phyloP scores from a whole-genome alignment of 2,888 invertebrate species.

The Baccha elongata region DNA sequence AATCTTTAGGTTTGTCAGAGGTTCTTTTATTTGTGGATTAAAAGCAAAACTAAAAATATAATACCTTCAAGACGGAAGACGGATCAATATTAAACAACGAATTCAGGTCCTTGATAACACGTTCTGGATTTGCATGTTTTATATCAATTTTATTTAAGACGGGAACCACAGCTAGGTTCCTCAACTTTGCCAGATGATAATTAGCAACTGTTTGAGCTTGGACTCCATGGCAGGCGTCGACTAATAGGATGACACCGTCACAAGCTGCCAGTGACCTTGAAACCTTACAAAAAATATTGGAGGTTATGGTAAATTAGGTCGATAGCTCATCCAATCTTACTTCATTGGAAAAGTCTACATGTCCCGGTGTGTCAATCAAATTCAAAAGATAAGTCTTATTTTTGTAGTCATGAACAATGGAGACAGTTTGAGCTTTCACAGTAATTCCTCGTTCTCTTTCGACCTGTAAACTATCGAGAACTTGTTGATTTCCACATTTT shows the following conservation, averaged over 20 bases:
- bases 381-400: slow-evolving; percentile 92
- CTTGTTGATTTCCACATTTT: slow-evolving; percentile 87
- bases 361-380: slow-evolving; percentile 98
- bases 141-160: slow-evolving; percentile 98
- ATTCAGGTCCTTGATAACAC: slow-evolving; percentile 90
- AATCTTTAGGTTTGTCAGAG: slow-evolving; percentile 82
- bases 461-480: slow-evolving; percentile 91
- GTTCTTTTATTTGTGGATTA: not conserved
- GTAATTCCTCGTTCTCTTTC: slow-evolving; percentile 98
- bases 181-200: slow-evolving; percentile 93
- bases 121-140: slow-evolving; percentile 93
- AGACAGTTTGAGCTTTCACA: slow-evolving; percentile 98
- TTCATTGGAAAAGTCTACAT: slow-evolving; percentile 98
- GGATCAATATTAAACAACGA: slow-evolving; percentile 91
- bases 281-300: slow-evolving; percentile 82
- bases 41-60: not conserved
- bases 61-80: slow-evolving; percentile 88
- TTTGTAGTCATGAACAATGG: slow-evolving; percentile 89
- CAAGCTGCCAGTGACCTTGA: slow-evolving; percentile 95
- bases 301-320: too few species aligned
- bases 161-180: slow-evolving; percentile 92
- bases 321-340: slow-evolving; percentile 82
- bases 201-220: slow-evolving; percentile 99
- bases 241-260: slow-evolving; percentile 96
- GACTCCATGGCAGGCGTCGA: slow-evolving; percentile 97